Percentiles rank a stretch among this genome's conserved stretches.
phyloP scores from a whole-genome alignment of 2,797 vertebrate genomes.

The Myotis pilosus region DNA sequence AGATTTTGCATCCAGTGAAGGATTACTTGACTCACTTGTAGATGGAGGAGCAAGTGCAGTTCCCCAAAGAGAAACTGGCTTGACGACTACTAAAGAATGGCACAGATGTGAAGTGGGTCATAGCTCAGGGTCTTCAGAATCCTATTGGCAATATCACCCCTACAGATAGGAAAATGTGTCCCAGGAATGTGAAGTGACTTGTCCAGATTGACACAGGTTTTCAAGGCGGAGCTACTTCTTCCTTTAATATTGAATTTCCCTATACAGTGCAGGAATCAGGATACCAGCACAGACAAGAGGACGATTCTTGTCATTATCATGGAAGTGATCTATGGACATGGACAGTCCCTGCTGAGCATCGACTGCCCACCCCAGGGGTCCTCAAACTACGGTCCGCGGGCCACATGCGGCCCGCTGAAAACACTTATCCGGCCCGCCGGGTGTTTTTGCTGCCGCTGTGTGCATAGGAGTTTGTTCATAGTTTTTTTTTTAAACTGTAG shows the following conservation, averaged over 20 bases:
- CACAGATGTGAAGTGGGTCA: not conserved
- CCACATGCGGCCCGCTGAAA: too few species aligned
- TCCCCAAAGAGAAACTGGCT: not conserved
- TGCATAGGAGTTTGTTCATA: too few species aligned
- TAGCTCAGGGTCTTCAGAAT: not conserved
- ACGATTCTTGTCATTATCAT: not conserved
- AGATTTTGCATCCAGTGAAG: not conserved
- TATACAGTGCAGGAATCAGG: not conserved
- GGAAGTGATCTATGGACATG: not conserved
- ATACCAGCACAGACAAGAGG: not conserved
- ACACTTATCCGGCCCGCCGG: too few species aligned
- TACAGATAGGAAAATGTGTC: too few species aligned
- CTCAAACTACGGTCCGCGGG: too few species aligned
- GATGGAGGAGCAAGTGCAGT: not conserved
- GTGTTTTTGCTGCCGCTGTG: too few species aligned
- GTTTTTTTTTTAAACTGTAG: too few species aligned
- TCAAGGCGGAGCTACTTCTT: not conserved
- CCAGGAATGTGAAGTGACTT: not conserved
- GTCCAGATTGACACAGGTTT: not conserved
- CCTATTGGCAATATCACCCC: not conserved
- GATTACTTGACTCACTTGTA: not conserved
- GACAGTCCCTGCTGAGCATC: not conserved
- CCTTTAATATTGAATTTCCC: not conserved
- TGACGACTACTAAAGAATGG: not conserved
- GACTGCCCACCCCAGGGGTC: not conserved